Evolutionary conservation across 2,888 invertebrate genomes (phyloP).

Genomic region (Zygaena filipendulae): DNA sequence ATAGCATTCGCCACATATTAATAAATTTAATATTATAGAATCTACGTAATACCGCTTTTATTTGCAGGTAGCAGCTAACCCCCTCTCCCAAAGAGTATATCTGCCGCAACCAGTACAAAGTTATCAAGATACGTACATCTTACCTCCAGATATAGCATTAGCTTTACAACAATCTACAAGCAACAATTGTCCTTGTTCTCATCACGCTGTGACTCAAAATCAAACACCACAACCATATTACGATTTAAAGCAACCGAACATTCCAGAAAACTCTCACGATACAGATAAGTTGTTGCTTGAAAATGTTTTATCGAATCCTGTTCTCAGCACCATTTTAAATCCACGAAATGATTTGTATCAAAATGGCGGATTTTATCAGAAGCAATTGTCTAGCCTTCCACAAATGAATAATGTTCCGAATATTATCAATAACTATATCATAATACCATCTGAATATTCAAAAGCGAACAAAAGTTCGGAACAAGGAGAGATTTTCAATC

Average conservation of each 20-base stretch:
- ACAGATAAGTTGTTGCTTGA: not conserved
- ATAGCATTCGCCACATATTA: no score
- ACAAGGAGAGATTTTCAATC: no score
- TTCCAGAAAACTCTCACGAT: not conserved
- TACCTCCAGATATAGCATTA: slow-evolving; percentile 1
- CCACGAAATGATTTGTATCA: no score
- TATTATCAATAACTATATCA: slow-evolving; percentile 20
- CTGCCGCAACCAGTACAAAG: no score
- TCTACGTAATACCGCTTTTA: no score
- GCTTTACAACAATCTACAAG: not conserved
- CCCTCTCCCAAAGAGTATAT: slow-evolving; percentile 1
- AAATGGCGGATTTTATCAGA: no score
- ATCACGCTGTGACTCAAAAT: no score
- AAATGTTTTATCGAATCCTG: slow-evolving; percentile 8
- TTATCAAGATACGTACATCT: slow-evolving; percentile 1
- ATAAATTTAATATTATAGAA: no score
- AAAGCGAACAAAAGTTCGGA: slow-evolving; percentile 15
- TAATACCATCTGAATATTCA: slow-evolving; percentile 17
- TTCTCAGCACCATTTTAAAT: slow-evolving; percentile 6
- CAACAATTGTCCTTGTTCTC: not conserved
- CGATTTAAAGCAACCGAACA: no score
- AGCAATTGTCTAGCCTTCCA: no score
- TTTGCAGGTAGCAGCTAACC: slow-evolving; percentile 9
- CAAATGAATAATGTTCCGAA: no score
- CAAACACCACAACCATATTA: no score